Evolutionary conservation across 2,888 invertebrate species (phyloP).

Genomic region (Plebejus argus): DNA sequence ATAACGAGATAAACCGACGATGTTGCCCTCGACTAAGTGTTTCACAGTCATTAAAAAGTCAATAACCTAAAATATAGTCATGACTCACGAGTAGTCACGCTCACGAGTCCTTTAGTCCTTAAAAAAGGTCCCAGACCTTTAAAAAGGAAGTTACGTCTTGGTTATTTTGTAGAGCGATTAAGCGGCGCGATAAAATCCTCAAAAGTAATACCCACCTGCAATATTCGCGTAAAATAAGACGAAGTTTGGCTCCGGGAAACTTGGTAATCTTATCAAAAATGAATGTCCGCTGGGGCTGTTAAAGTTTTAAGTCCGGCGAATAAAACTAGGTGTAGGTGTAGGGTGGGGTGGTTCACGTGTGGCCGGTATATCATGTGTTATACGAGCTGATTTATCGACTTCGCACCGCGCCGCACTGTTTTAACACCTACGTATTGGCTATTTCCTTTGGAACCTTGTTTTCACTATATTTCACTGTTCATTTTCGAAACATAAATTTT

Average conservation of each 20-base stretch:
- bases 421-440: conserved; percentile 45
- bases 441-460: conserved; percentile 27
- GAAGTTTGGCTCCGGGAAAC: conserved; percentile 6
- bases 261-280: conserved; percentile 15
- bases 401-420: conserved; percentile 44
- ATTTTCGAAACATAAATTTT: not conserved
- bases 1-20: not conserved
- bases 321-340: conserved; percentile 17
- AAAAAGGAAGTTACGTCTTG: not conserved
- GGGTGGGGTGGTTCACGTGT: conserved; percentile 44
- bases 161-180: not conserved
- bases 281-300: conserved; percentile 24
- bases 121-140: not conserved
- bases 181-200: not conserved
- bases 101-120: not conserved
- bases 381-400: conserved; percentile 38
- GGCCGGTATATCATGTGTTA: conserved; percentile 35
- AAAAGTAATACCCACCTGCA: conserved; percentile 8
- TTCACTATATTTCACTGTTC: conserved; percentile 10
- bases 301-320: conserved; percentile 29
- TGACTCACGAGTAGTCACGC: no score
- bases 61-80: not conserved
- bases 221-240: conserved; percentile 10
- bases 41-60: not conserved
- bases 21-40: not conserved